Conservation (phyloP, 2,888 invertebrate species). For the Lydus trimaculatus region DNA sequence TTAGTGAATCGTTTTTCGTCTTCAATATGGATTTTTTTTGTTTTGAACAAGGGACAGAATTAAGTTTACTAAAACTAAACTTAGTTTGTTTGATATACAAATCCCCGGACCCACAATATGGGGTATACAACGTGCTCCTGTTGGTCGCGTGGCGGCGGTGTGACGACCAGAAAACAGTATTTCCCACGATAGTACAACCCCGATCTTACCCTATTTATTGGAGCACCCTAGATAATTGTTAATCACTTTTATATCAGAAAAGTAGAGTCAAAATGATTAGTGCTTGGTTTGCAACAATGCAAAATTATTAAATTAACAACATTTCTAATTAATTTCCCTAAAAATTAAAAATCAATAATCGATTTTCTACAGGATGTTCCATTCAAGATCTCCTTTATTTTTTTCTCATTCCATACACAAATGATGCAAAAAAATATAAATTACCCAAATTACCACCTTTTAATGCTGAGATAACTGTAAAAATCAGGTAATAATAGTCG, state of each 20-base stretch:
- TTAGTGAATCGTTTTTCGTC: too few species aligned
- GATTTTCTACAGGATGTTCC: too few species aligned
- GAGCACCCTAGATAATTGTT: constrained; percentile 45
- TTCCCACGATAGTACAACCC: constrained; percentile 52
- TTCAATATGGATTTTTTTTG: not conserved
- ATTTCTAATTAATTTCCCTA: not conserved
- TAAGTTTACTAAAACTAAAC: constrained; percentile 7
- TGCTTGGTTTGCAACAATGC: not conserved
- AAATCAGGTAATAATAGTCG: not conserved
- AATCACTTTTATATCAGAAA: constrained; percentile 44
- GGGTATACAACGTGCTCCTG: constrained; percentile 36
- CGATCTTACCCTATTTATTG: constrained; percentile 38
- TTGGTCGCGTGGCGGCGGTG: constrained; percentile 52
- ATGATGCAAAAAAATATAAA: not conserved
- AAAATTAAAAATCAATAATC: not conserved
- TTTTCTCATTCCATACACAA: not conserved
- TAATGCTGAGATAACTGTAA: not conserved
- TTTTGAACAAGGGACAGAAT: not conserved
- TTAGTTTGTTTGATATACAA: constrained; percentile 35
- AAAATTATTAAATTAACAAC: not conserved
- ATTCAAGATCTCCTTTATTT: too few species aligned
- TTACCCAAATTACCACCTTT: not conserved
- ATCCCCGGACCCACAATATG: constrained; percentile 37
- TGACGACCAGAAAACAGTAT: constrained; percentile 51
- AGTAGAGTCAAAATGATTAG: constrained; percentile 32